A percentile compares a stretch with the other conserved stretches of the same genome.
Evolutionary conservation across 2,888 invertebrate species (phyloP).

Genomic region (Neoitamus cyanurus): DNA sequence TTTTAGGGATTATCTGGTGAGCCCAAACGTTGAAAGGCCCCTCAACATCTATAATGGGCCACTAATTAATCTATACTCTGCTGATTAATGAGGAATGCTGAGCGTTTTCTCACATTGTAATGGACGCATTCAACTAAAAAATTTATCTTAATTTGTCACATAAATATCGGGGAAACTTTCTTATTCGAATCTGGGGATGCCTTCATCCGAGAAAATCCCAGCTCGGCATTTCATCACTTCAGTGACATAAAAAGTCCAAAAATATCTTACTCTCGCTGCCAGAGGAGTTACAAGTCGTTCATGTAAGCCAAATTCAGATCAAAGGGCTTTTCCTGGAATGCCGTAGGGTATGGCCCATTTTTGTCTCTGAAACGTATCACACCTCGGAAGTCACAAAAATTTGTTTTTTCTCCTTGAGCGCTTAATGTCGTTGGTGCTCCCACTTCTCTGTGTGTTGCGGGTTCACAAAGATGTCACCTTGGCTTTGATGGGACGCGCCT

Average conservation of each 20-base stretch:
- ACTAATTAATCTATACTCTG: conserved; percentile 2
- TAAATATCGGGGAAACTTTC: not conserved
- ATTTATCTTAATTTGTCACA: conserved; percentile 14
- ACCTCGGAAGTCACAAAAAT: not conserved
- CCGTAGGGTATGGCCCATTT: not conserved
- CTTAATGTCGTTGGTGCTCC: not conserved
- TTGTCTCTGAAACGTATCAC: not conserved
- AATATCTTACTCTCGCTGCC: not conserved
- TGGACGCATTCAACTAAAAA: not conserved
- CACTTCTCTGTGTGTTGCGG: not conserved
- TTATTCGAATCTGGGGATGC: not conserved
- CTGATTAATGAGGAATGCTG: not conserved
- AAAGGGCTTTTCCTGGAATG: not conserved
- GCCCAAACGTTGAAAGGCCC: not conserved
- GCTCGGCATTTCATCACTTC: conserved; percentile 12
- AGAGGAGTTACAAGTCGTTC: not conserved
- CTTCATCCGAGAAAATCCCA: not conserved
- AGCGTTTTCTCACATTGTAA: not conserved
- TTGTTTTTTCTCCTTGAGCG: not conserved
- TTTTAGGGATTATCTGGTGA: not conserved
- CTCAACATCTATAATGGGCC: not conserved
- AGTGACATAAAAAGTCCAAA: conserved; percentile 16
- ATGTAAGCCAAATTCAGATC: not conserved
- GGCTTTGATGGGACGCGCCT: not conserved
- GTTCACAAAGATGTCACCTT: not conserved